Percentiles rank a stretch among this genome's conserved stretches.
phyloP scores from a whole-genome alignment of 2,797 vertebrate species.

The Eulemur coronatus region DNA sequence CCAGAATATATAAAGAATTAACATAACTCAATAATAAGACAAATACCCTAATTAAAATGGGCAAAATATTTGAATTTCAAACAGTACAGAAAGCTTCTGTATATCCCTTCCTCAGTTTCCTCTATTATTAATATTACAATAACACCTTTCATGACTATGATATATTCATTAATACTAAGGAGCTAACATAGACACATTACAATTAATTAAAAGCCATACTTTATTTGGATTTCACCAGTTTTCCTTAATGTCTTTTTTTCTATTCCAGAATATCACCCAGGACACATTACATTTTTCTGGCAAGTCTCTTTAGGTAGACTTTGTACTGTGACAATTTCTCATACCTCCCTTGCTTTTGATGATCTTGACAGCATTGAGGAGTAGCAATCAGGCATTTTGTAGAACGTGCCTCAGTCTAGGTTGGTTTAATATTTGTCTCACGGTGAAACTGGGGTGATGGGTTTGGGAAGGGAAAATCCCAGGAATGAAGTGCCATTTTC shows the following conservation, averaged over 20 bases:
- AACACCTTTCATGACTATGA: neutral
- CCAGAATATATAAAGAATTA: neutral
- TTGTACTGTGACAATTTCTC: neutral
- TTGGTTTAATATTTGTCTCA: neutral
- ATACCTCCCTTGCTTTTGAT: conserved; percentile 21
- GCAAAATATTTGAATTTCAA: neutral
- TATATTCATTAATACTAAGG: neutral
- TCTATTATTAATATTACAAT: neutral
- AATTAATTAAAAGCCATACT: neutral
- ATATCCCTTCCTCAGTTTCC: neutral
- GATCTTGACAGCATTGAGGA: neutral
- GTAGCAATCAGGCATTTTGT: neutral
- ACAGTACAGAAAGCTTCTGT: neutral
- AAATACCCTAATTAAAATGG: neutral
- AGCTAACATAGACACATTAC: neutral
- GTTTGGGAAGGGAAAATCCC: neutral
- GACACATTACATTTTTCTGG: neutral
- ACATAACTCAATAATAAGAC: neutral
- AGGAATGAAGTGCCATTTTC: neutral
- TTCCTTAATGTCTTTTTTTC: conserved; percentile 10
- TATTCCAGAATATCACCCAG: neutral
- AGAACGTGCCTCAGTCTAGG: neutral
- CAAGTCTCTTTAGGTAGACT: neutral
- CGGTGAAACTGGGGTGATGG: neutral
- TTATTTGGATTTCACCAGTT: neutral